phyloP scores from a whole-genome alignment of 2,797 vertebrate genomes.

The Melanotaenia boesemani region DNA sequence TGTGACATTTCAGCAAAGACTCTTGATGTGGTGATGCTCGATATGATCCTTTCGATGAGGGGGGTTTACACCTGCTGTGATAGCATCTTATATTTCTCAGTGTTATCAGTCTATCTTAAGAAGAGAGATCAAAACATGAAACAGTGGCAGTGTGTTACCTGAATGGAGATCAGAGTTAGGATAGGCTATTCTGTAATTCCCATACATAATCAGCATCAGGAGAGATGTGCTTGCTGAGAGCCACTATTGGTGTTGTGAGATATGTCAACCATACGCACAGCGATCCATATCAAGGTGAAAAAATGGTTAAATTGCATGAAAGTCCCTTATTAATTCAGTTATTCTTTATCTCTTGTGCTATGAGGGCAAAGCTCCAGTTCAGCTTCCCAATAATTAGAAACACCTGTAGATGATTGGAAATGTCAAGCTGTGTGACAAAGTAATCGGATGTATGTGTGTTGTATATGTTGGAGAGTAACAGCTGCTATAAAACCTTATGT shows the following conservation, averaged over 20 bases:
- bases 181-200: constrained; percentile 74
- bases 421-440: constrained; percentile 73
- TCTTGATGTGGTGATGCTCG: constrained; percentile 51
- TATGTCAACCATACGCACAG: constrained; percentile 4
- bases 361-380: constrained; percentile 69
- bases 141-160: constrained; percentile 56
- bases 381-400: constrained; percentile 70
- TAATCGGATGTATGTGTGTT: constrained; percentile 24
- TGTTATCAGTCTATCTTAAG: constrained; percentile 78
- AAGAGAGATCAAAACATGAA: constrained; percentile 75
- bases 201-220: constrained; percentile 68
- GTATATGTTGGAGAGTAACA: constrained; percentile 45
- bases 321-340: constrained; percentile 48
- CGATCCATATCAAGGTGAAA: constrained; percentile 30
- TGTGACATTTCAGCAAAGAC: constrained; percentile 67
- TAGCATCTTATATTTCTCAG: constrained; percentile 28
- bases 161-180: constrained; percentile 75
- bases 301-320: constrained; percentile 52
- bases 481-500: constrained; percentile 51
- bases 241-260: constrained; percentile 37
- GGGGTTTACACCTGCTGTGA: constrained; percentile 18
- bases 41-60: constrained; percentile 55
- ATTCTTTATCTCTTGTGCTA: constrained; percentile 67
- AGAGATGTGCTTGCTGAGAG: constrained; percentile 44
- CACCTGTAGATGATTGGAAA: constrained; percentile 80